These are phyloP conservation scores for Hypocryptadius cinnamomeus DNA, from an alignment of 2,113 vertebrate species.

Conservation along the genomic window DNA sequence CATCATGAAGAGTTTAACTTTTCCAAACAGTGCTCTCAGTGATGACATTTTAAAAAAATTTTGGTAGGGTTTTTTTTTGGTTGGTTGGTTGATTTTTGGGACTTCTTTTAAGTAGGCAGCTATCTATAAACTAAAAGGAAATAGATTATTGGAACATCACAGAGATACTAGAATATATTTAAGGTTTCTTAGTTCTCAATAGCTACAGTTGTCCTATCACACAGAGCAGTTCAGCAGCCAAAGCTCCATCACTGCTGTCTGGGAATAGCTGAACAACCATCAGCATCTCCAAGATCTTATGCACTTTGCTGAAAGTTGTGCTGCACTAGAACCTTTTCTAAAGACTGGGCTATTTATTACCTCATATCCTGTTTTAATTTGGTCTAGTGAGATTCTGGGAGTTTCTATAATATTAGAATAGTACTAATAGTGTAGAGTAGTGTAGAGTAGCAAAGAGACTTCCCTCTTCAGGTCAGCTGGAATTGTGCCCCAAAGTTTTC, in stretches of 20 bases:
- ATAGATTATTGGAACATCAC: not conserved
- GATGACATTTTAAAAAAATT: not conserved
- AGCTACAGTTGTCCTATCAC: not conserved
- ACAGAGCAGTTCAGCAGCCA: not conserved
- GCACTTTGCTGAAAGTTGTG: not conserved
- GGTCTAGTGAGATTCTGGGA: not conserved
- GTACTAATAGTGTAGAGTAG: too few relatives aligned
- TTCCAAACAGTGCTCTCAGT: not conserved
- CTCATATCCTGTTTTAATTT: not conserved
- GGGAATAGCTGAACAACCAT: not conserved
- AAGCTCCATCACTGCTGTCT: not conserved
- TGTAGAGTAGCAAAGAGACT: not conserved
- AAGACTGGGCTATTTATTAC: not conserved
- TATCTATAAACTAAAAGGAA: not conserved
- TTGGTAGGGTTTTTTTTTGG: accelerated
- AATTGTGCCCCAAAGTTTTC: not conserved
- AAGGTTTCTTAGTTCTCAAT: not conserved
- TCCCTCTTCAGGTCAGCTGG: not conserved
- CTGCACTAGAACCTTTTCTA: not conserved
- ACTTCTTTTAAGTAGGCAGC: not conserved
- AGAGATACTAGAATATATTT: not conserved
- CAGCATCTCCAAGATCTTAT: not conserved
- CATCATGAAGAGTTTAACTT: not conserved
- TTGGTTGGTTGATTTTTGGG: not conserved
- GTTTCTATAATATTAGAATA: not conserved